Evolutionary conservation across 2,888 invertebrate species (phyloP).

Genomic region (Pristionchus arcanus): DNA sequence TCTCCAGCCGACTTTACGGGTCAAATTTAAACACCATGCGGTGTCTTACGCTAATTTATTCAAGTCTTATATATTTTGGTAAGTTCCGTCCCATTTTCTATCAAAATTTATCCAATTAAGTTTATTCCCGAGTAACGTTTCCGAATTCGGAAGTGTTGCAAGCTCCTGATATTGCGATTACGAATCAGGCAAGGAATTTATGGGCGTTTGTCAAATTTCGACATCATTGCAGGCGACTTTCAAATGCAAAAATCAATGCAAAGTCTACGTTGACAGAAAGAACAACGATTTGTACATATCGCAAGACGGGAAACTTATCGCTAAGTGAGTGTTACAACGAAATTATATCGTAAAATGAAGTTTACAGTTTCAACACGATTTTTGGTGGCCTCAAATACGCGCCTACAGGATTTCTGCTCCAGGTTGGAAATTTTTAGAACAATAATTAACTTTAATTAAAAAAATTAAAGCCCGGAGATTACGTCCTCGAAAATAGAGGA

Average conservation of each 20-base stretch:
- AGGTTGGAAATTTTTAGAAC: background rate
- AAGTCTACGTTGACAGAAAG: background rate
- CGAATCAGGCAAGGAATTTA: background rate
- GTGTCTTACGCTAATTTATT: background rate
- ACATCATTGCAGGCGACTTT: background rate
- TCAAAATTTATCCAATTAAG: background rate
- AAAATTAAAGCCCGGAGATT: background rate
- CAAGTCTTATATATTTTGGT: background rate
- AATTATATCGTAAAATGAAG: background rate
- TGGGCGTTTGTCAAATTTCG: background rate
- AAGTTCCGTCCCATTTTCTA: too few relatives aligned
- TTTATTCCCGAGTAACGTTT: background rate
- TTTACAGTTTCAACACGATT: background rate
- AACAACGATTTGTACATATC: background rate
- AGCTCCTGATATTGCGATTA: background rate
- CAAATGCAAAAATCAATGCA: constrained; percentile 1
- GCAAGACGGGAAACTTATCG: background rate
- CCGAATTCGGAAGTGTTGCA: background rate
- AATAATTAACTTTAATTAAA: background rate
- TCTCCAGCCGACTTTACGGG: background rate
- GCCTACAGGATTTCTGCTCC: background rate
- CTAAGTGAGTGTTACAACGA: background rate
- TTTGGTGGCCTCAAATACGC: background rate
- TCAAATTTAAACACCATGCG: background rate
- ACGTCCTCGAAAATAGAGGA: background rate